Evolutionary conservation across 2,113 vertebrate genomes (phyloP), one percentile per base, ranked within the genome.

Genomic region (Phylloscopus whistleri): DNA sequence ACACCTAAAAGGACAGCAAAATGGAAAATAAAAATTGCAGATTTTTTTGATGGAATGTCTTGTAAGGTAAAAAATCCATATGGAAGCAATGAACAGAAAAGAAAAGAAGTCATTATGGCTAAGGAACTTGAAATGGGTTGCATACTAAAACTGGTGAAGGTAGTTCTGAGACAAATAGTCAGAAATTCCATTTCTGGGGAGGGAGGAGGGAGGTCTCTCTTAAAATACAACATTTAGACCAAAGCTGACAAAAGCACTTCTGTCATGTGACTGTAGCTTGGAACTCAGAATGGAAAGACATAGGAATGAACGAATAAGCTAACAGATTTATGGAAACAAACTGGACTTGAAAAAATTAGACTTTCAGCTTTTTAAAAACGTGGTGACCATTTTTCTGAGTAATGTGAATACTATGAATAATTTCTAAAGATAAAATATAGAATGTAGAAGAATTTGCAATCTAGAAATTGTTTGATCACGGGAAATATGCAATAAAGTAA

Each of bases 291-390:
- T 5, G 7, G 14, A 67, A 93, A 63, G 35, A 37, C 6, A 24
- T 3, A 27, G 16, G 22, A 41, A 53, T 35, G 26, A 92, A 63
- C 4, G 2, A 37, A 22, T 46, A 16, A 66, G 11, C 9, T 41
- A 66, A 39, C 6, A 39, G 27, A 72, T 82, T 41, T 72, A n/a
- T 31, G 5, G 60, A 64, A 56, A 73, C 1, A 23, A 63, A 63
- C 7, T 15, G 11, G 27, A 16, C 4, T 67, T 39, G 15, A 53
- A 69, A 76, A 55, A 33, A 8, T 1, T 52, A 1, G 0, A 5
- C 23, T 39, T 49, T 53, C 10, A 44, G 16, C 8, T 35, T 58
- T 66, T 62, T 41, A 0, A 6, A 52, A 46, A 18, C 2, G 13
- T 46, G 1, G 7, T 72, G 31, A 16, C 2, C 7, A 21, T 63